Base-by-base conservation (phyloP, 1,140 invertebrate species). In the Laupala kohalensis region DNA sequence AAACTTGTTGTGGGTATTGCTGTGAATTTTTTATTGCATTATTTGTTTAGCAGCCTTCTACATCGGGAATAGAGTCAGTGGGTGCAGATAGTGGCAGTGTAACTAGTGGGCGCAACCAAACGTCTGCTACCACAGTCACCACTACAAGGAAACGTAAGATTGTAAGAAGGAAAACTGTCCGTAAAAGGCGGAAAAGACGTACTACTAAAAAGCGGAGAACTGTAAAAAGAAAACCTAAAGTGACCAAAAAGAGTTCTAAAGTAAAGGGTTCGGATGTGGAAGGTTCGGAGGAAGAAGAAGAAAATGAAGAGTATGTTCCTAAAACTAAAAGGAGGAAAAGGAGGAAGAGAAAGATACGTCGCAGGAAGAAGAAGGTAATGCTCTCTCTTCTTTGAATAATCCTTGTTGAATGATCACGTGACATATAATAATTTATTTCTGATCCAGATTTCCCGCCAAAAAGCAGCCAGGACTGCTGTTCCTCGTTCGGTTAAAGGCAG, bases 41-140 rank as follows among this genome's bases (percentile, higher is more conserved):
- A 53, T 53, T 53, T 53, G 37, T 71, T 25, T 66, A 82, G 74
- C 83, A 84, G 5, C 84, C 84, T 6, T 84, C 84, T 25, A 84
- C 85, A n/a, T 82, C 79, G 25, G 84, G 83, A 15, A 76, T 81
- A 25, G 79, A 80, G 29, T 70, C 72, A 30, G 63, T 30, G 68
- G 71, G 30, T 29, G 66, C 64, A n/a, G 53, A 69, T 15, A 68
- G 65, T 25, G 68, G 19, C 25, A 69, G 69, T 62, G 64, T 30
- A 29, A 6, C 23, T 29, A 3, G n/a, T 68, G 29, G 67, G n/a
- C 12, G 12, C 2, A 27, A 27, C 13, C 25, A 6, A 6, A 68
- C 26, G 15, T 29, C 24, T 19, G 28, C 29, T 12, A 29, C 67
- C 19, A 15, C 27, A 6, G 29, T 27, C 15, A n/a, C 67, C 27